Evolutionary conservation across 2,797 vertebrate species (phyloP).

Genomic region (Anas acuta): DNA sequence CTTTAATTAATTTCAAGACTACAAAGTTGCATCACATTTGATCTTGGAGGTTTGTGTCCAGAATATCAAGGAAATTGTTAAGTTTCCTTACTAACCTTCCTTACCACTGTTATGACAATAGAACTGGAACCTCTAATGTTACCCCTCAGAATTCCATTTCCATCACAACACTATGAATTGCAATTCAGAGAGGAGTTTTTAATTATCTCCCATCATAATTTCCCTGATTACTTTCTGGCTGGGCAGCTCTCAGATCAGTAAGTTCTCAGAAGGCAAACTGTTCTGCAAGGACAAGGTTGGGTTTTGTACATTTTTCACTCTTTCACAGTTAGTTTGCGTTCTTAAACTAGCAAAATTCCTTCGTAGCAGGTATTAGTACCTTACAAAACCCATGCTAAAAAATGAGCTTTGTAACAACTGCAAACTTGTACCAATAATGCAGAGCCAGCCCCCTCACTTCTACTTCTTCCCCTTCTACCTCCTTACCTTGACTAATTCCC

Average conservation of each 20-base stretch:
- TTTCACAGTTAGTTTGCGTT: fast-evolving
- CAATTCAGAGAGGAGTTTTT: neutral
- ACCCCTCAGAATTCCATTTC: neutral
- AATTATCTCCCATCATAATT: neutral
- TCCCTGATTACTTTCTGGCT: neutral
- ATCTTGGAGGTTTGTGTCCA: neutral
- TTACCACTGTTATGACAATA: neutral
- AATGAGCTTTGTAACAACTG: neutral
- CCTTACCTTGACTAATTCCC: conserved; percentile 85
- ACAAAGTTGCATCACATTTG: neutral
- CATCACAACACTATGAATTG: neutral
- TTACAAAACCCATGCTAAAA: neutral
- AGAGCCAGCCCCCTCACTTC: neutral
- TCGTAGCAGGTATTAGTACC: neutral
- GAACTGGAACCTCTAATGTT: neutral
- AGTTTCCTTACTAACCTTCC: fast-evolving
- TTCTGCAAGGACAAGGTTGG: neutral
- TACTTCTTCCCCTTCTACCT: neutral
- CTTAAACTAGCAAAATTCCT: neutral
- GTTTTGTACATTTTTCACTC: neutral
- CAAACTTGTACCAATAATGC: neutral
- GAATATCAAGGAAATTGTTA: neutral
- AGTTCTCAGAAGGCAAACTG: neutral
- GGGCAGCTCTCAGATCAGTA: neutral
- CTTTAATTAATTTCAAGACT: neutral